Conservation (phyloP, 2,113 vertebrate genomes). For the Arvicanthis niloticus region DNA sequence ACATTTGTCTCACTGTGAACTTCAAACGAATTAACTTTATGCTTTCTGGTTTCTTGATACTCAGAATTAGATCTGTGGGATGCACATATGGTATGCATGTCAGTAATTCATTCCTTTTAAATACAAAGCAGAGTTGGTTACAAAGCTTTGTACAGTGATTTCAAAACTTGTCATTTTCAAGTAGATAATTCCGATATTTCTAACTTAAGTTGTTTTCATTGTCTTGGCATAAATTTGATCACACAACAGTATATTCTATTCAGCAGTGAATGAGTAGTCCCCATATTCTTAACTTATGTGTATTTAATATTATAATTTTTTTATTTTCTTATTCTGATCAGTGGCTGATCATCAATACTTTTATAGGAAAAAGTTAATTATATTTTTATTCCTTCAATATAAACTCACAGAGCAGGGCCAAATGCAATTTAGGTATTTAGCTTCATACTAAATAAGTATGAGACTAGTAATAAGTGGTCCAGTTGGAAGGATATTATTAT, state of each 20-base stretch:
- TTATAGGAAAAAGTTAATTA: background rate
- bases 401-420: background rate
- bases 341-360: background rate
- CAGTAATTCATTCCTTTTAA: slow-evolving; percentile 3
- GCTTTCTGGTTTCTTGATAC: background rate
- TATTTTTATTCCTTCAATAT: background rate
- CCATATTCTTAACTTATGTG: background rate
- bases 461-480: background rate
- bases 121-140: background rate
- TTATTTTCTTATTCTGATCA: background rate
- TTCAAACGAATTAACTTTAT: slow-evolving; percentile 16
- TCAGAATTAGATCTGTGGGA: background rate
- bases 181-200: background rate
- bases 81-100: background rate
- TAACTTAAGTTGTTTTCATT: background rate
- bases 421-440: background rate
- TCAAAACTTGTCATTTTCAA: background rate
- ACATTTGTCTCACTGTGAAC: background rate
- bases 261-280: background rate
- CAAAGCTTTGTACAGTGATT: background rate
- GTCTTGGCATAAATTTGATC: background rate
- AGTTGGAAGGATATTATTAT: background rate
- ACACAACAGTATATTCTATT: background rate
- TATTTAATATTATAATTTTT: background rate
- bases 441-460: too few relatives aligned